These are phyloP conservation scores for Tragopan temminckii DNA, from an alignment of 2,797 vertebrate genomes.

Conservation along the genomic window DNA sequence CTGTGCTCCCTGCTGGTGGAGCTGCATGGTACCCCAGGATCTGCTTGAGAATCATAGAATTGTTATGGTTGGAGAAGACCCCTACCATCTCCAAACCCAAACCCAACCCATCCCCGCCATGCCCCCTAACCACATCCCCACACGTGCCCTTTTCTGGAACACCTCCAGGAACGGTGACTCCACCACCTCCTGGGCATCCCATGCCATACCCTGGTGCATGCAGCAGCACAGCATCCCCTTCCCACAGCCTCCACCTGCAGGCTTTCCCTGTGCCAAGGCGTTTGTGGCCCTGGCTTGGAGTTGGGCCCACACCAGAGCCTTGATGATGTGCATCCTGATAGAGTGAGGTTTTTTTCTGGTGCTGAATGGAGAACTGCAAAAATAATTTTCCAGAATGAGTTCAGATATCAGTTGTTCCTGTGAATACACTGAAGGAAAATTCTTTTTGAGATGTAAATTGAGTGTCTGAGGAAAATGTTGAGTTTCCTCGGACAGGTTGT, in stretches of 20 bases:
- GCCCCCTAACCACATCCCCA: too few relatives aligned
- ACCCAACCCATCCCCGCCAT: too few relatives aligned
- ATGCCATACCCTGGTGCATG: too few relatives aligned
- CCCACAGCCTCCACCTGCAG: background rate
- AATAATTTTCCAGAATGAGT: background rate
- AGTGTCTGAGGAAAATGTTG: background rate
- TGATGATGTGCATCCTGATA: background rate
- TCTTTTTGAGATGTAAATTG: background rate
- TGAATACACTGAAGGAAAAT: background rate
- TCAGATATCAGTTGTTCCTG: background rate
- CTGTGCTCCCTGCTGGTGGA: background rate
- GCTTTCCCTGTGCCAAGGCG: background rate
- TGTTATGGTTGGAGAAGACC: too few relatives aligned
- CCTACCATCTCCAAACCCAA: too few relatives aligned
- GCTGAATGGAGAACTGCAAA: background rate
- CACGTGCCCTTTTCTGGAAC: too few relatives aligned
- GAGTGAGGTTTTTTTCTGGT: background rate
- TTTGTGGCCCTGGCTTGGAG: background rate
- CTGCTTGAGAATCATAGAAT: too few relatives aligned
- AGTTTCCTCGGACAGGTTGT: background rate
- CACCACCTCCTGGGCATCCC: too few relatives aligned
- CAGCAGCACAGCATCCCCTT: background rate
- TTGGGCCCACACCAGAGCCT: fast-evolving
- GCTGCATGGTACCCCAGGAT: background rate
- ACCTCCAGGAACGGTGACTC: too few relatives aligned